Conservation (phyloP, 2,888 invertebrate genomes). For the Tiphia femorata region DNA sequence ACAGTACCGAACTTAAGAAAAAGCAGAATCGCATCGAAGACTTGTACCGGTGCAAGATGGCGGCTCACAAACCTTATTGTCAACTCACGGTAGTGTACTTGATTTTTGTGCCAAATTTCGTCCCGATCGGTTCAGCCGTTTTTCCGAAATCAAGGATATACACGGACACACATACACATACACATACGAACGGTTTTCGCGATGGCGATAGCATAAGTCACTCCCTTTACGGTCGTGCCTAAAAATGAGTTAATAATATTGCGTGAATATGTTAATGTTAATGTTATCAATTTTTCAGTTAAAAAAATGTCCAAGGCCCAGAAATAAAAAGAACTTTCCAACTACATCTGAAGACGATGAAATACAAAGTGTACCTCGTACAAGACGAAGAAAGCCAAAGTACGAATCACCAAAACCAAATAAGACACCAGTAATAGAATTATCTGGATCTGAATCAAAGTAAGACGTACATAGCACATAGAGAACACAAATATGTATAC, state of each 20-base stretch:
- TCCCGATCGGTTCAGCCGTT: too few species aligned
- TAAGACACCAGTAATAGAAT: constrained; percentile 47
- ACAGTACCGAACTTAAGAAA: constrained; percentile 35
- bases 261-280: not conserved
- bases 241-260: not conserved
- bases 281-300: not conserved
- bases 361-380: constrained; percentile 20
- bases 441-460: constrained; percentile 58
- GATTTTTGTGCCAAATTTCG: too few species aligned
- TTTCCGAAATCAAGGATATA: too few species aligned
- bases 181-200: too few species aligned
- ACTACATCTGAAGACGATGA: constrained; percentile 43
- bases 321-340: constrained; percentile 22
- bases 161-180: too few species aligned
- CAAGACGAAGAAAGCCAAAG: constrained; percentile 18
- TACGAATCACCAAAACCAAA: constrained; percentile 14
- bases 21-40: constrained; percentile 29
- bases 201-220: too few species aligned
- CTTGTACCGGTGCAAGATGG: too few species aligned
- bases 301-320: not conserved
- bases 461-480: too few species aligned
- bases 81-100: too few species aligned
- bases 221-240: too few species aligned
- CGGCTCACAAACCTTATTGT: too few species aligned
- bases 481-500: too few species aligned